Percentiles rank a stretch among this genome's conserved stretches.
Evolutionary conservation across 2,113 vertebrate species (phyloP).

Genomic region (Urocolius indicus): DNA sequence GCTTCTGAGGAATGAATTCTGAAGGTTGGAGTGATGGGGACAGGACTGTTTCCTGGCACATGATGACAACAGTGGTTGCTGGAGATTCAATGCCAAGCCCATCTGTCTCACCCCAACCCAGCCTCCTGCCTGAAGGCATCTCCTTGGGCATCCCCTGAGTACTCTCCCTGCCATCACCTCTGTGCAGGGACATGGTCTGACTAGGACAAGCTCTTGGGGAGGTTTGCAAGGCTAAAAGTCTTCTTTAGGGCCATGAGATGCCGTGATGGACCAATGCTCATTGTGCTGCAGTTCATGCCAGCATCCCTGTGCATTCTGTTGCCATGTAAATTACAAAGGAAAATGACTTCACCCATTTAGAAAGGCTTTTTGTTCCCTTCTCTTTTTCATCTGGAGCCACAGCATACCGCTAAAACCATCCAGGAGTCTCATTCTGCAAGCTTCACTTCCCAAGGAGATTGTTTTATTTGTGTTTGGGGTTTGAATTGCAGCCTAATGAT

Average conservation of each 20-base stretch:
- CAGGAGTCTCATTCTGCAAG: not conserved
- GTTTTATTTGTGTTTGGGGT: conserved; percentile 27
- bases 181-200: fast-evolving
- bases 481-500: not conserved
- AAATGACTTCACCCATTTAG: not conserved
- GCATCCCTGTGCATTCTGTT: fast-evolving
- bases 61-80: too few relatives aligned
- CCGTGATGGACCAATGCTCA: not conserved
- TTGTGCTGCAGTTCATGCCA: not conserved
- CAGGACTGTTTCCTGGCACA: not conserved
- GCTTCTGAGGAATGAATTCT: not conserved
- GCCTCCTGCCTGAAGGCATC: too few relatives aligned
- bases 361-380: not conserved
- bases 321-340: not conserved
- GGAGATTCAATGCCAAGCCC: fast-evolving
- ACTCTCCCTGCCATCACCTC: fast-evolving
- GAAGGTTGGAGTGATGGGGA: too few relatives aligned
- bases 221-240: not conserved
- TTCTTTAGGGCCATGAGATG: not conserved
- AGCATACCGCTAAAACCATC: not conserved
- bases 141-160: not conserved
- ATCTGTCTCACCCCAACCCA: not conserved
- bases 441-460: conserved; percentile 17
- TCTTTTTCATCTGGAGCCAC: not conserved
- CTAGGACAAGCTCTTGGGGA: too few relatives aligned